Evolutionary conservation across 2,797 vertebrate species (phyloP).

Genomic region (Paramormyrops hopkinsi): DNA sequence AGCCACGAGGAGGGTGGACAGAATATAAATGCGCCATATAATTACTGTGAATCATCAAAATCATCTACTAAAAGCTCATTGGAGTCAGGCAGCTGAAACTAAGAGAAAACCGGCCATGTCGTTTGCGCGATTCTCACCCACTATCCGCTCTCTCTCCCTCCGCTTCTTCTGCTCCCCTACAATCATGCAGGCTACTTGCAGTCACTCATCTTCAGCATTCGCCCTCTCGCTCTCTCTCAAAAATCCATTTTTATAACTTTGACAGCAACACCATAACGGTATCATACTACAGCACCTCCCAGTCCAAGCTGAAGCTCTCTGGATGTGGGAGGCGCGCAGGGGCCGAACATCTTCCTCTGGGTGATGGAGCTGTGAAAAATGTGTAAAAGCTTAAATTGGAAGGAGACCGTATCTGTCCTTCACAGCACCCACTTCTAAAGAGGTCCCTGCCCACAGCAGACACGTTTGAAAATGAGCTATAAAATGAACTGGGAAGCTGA

Average conservation of each 20-base stretch:
- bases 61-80: not conserved
- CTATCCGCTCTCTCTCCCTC: not conserved
- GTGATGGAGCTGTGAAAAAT: not conserved
- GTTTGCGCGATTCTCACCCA: not conserved
- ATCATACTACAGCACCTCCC: not conserved
- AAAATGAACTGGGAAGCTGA: not conserved
- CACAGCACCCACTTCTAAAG: not conserved
- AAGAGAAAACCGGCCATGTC: not conserved
- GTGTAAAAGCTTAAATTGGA: not conserved
- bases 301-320: not conserved
- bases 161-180: not conserved
- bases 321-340: not conserved
- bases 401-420: not conserved
- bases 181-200: not conserved
- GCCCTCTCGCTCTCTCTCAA: not conserved
- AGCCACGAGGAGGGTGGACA: not conserved
- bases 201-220: not conserved
- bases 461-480: not conserved
- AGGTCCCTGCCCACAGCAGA: not conserved
- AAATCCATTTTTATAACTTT: slow-evolving; percentile 11
- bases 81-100: not conserved
- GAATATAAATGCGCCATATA: slow-evolving; percentile 3
- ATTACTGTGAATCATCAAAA: slow-evolving; percentile 4
- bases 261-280: not conserved
- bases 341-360: not conserved